A percentile compares a stretch with the other conserved stretches of the same genome.
Conservation (phyloP, 2,888 invertebrate genomes). For the Suillia variegata region DNA sequence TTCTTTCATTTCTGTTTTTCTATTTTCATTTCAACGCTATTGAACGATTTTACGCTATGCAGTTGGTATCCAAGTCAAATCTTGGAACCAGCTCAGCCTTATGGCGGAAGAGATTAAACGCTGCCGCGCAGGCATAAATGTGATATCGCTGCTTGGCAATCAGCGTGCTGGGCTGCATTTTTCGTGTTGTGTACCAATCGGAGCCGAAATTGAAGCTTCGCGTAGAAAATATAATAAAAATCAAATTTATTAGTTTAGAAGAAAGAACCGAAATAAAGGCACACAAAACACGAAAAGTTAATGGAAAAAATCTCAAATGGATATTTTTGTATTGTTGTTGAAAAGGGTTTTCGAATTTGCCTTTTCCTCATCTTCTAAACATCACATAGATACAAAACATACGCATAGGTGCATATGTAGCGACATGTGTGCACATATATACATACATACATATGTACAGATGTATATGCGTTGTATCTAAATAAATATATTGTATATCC, state of each 20-base stretch:
- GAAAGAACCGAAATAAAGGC: neutral
- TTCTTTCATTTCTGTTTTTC: no score
- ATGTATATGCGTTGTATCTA: neutral
- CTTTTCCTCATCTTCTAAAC: no score
- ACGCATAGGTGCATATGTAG: neutral
- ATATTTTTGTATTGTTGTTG: neutral
- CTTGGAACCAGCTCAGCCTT: no score
- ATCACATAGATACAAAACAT: neutral
- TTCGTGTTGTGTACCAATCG: neutral
- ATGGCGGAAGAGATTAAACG: conserved; percentile 3
- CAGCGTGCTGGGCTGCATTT: neutral
- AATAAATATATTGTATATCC: no score
- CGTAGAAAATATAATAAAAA: neutral
- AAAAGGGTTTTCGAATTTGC: neutral
- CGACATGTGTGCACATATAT: neutral
- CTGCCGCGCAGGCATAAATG: neutral
- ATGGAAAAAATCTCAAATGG: neutral
- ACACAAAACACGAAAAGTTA: neutral
- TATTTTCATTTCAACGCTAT: no score
- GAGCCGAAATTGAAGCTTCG: conserved; percentile 24
- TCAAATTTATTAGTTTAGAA: conserved; percentile 4
- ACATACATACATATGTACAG: no score
- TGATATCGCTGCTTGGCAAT: neutral
- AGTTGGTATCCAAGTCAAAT: no score
- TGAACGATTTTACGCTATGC: no score